Conservation (phyloP, 2,113 vertebrate species). For the Tretioscincus oriximinensis region DNA sequence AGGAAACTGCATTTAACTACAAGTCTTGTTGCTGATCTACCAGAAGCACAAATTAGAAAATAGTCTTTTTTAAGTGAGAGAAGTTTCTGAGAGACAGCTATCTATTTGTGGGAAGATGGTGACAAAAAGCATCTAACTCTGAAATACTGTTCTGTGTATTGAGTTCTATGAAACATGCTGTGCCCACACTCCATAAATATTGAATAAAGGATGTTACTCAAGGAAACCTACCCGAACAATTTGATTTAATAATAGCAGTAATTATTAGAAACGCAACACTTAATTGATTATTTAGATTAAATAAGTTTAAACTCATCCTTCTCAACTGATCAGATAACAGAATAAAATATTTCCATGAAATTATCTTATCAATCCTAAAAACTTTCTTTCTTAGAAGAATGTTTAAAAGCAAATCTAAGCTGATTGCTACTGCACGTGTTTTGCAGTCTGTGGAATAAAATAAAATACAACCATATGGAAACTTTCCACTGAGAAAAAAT, state of each 20-base stretch:
- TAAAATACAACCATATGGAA: no score
- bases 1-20: slow-evolving; percentile 10
- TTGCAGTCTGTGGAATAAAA: no score
- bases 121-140: slow-evolving; percentile 16
- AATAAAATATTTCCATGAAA: no score
- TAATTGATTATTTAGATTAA: neutral
- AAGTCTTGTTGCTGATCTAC: slow-evolving; percentile 15
- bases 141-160: slow-evolving; percentile 18
- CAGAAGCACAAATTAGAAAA: neutral
- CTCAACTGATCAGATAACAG: no score
- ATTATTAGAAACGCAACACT: neutral
- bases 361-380: no score
- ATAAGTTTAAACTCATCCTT: neutral
- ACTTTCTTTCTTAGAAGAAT: no score
- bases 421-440: no score
- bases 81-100: neutral
- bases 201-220: neutral
- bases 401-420: no score
- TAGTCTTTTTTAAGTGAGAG: neutral
- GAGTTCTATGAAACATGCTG: neutral
- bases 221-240: neutral
- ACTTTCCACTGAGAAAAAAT: no score
- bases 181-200: no score
- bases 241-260: neutral
- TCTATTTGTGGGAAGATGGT: slow-evolving; percentile 8